These are phyloP conservation scores for Furcula furcula DNA, from an alignment of 2,888 invertebrate genomes.

Conservation along the genomic window DNA sequence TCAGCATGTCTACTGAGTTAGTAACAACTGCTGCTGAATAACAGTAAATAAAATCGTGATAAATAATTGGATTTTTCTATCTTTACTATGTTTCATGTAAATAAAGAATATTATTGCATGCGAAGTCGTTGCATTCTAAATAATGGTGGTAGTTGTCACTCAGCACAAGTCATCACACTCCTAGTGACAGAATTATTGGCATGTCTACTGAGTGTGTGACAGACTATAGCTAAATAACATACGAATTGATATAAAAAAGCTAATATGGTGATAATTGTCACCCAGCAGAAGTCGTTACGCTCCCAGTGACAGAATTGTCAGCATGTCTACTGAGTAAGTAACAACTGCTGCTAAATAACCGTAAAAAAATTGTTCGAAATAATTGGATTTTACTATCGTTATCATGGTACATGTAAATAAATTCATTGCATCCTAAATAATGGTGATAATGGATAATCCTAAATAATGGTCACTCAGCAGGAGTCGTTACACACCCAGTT, in stretches of 20 bases:
- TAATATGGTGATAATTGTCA: slow-evolving; percentile 2
- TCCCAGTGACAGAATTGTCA: slow-evolving; percentile 32
- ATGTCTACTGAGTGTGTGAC: slow-evolving; percentile 24
- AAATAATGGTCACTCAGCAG: too few species aligned
- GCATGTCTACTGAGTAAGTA: slow-evolving; percentile 21
- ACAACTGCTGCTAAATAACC: slow-evolving; percentile 10
- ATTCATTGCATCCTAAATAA: too few species aligned
- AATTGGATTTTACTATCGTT: too few species aligned
- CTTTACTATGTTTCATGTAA: too few species aligned
- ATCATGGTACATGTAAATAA: too few species aligned
- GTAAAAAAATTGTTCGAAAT: too few species aligned
- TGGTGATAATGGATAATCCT: too few species aligned
- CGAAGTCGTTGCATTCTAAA: too few species aligned
- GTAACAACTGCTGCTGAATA: not conserved
- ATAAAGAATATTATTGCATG: too few species aligned
- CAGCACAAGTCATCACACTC: slow-evolving; percentile 16
- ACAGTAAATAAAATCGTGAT: too few species aligned
- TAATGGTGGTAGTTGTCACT: not conserved
- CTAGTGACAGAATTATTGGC: slow-evolving; percentile 22
- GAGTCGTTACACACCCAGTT: too few species aligned
- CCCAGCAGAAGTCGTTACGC: slow-evolving; percentile 17
- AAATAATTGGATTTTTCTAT: too few species aligned
- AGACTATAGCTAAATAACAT: slow-evolving; percentile 5
- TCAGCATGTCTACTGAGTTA: slow-evolving; percentile 10
- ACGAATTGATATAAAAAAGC: not conserved